phyloP scores from a whole-genome alignment of 2,797 vertebrate species.

The Delichon dasypus region DNA sequence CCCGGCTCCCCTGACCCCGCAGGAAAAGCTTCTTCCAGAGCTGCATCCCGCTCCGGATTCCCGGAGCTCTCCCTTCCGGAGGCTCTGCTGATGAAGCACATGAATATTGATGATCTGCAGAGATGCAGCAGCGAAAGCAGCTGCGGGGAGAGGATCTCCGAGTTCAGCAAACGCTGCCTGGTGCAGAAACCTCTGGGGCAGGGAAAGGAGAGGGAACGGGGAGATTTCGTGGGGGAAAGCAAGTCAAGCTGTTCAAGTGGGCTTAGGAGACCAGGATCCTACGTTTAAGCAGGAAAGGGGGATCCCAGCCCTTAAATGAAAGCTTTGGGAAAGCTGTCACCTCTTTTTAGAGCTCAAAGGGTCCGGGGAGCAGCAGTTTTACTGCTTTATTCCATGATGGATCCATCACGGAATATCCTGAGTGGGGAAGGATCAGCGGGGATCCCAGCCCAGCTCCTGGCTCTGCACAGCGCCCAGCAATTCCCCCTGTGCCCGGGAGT shows the following conservation, averaged over 20 bases:
- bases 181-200: background rate
- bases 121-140: background rate
- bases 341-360: fast-evolving
- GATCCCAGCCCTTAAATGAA: background rate
- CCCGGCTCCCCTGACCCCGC: background rate
- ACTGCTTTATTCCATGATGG: no score
- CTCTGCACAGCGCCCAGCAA: background rate
- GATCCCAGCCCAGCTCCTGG: background rate
- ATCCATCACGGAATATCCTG: background rate
- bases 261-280: fast-evolving
- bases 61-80: background rate
- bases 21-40: background rate
- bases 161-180: background rate
- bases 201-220: background rate
- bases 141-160: background rate
- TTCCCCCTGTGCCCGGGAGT: background rate
- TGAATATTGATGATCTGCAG: background rate
- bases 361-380: fast-evolving
- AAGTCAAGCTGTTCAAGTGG: fast-evolving
- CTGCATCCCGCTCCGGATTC: fast-evolving
- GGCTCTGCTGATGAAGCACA: background rate
- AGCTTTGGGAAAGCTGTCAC: background rate
- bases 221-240: background rate
- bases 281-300: background rate
- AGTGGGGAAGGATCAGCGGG: background rate